Evolutionary conservation across 2,113 vertebrate species (phyloP), one percentile per base, ranked within the genome.

Genomic region (Ondatra zibethicus): DNA sequence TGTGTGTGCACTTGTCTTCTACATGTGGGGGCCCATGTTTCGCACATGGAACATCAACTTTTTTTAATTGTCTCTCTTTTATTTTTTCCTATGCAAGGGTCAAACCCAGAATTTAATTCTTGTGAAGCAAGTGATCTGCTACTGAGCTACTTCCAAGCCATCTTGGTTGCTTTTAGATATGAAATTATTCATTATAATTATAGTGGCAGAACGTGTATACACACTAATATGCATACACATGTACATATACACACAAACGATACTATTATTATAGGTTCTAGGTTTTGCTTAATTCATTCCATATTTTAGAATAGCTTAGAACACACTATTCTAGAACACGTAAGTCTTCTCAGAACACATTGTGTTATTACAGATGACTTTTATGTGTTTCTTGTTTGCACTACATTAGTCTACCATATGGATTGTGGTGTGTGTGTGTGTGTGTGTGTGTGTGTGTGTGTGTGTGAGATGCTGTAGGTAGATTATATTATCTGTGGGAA

Each of bases 401-500:
- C 85, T 90, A 85, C 1, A 80, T 68, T 93, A 87, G 58, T 58
- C 4, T 66, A 87, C 39, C 27, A 1, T 96, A 94, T 94, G 89
- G 89, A n/a, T 9, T 72, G 36, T 68, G 95, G 95, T 97, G 87
- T 89, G 31, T 81, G 7, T 47, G 5, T 88, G 80, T 92, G 50
- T 80, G n/a, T 73, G n/a, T 45, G 21, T 78, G 7, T 50, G 29
- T 78, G 45, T 50, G 29, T 78, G 45, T 78, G 47, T 78, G 76
- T 78, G 45, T 78, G 77, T 52, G 47, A 33, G 55, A 21, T n/a
- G 19, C 87, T 96, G 12, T 92, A 94, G 77, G 31, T 97, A 91
- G 92, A 89, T 95, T 96, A 94, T 92, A 45, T 94, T 92, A 94
- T 94, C 92, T 96, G 92, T 66, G 88, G 50, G 92, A 95, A 97